Evolutionary conservation across 2,797 vertebrate genomes (phyloP), one percentile per base, ranked within the genome.

Genomic region (Atherinosoma microstoma): DNA sequence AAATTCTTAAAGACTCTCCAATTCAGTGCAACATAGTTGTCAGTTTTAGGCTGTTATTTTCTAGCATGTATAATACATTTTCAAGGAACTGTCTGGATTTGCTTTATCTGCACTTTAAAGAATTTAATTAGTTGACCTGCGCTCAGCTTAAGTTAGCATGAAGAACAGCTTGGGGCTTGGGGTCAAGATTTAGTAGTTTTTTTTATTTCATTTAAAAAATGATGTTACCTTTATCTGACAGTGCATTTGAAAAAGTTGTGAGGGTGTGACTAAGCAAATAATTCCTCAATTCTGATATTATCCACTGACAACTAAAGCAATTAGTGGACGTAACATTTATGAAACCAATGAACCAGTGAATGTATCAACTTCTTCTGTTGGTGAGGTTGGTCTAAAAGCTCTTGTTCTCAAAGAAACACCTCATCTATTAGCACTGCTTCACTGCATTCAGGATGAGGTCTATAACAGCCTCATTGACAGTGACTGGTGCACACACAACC

Each of bases 321-420:
- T 87, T 81, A 86, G 57, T 61, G 51, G 27, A 34, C 68, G 36
- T 29, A 70, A 64, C 67, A 70, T 84, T 74, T 70, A 74, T 61
- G 40, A 77, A 84, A 53, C 54, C 59, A 61, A 6, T 71, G 66
- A 87, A 79, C 58, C 67, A 59, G 27, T 66, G 69, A 78, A 62
- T 56, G 16, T 65, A 56, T 76, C 58, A 34, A 3, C 45, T 49
- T 63, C 32, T 69, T 62, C 58, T 24, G 54, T 2, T 60, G 58
- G 45, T 32, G 32, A 35, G 36, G 38, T 24, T 57, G 34, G 62
- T 77, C 40, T 71, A 29, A 82, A 75, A 76, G 45, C 38, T 64
- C 51, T 49, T 30, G 22, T 71, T 64, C 58, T 20, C 45, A 66
- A 36, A 34, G 61, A 82, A 63, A 66, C 64, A 56, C 47, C 54